A percentile compares a stretch with the other conserved stretches of the same genome.
These are phyloP conservation scores for Cheirogaleus medius DNA, from an alignment of 2,113 vertebrate genomes.

Conservation along the genomic window DNA sequence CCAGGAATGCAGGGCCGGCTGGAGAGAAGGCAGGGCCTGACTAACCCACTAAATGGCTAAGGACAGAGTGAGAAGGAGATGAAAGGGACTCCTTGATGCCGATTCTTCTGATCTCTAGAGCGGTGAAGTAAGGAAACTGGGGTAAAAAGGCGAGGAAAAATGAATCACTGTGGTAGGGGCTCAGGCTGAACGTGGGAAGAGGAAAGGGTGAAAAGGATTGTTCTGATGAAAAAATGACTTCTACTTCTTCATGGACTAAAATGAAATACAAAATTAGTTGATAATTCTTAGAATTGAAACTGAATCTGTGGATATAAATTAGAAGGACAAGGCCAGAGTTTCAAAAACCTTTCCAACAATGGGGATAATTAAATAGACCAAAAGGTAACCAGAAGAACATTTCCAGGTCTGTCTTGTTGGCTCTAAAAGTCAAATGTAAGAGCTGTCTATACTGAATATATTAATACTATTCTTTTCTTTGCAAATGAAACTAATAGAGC, in stretches of 20 bases:
- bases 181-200: not conserved
- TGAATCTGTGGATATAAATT: not conserved
- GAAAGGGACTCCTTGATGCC: not conserved
- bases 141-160: not conserved
- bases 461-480: not conserved
- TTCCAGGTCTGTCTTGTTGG: not conserved
- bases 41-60: not conserved
- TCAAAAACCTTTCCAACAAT: not conserved
- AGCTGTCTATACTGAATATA: not conserved
- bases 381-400: constrained; percentile 31
- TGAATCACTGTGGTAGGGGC: not conserved
- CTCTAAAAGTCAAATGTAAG: not conserved
- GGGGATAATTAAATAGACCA: not conserved
- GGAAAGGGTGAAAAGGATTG: not conserved
- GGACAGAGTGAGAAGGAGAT: not conserved
- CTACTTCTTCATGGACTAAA: not conserved
- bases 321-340: constrained; percentile 3
- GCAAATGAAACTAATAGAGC: not conserved
- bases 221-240: not conserved
- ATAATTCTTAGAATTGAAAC: constrained; percentile 32
- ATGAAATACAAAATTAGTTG: not conserved
- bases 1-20: not conserved
- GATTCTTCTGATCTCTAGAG: constrained; percentile 37
- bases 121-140: not conserved
- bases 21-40: not conserved